Evolutionary conservation across 2,888 invertebrate species (phyloP).

Genomic region (Epirrita christyi): DNA sequence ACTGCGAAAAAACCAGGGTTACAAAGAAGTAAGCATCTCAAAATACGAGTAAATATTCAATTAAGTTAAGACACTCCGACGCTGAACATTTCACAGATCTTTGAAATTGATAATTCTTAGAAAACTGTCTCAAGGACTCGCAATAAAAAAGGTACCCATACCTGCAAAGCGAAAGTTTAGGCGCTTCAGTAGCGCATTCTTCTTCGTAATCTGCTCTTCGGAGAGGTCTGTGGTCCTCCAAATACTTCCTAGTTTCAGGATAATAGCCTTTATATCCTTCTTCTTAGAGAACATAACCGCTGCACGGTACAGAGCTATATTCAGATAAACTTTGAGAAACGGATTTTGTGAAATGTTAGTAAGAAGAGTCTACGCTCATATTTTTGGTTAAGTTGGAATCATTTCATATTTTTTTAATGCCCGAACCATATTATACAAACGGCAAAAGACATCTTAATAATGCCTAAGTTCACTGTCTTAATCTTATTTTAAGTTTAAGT

Average conservation of each 20-base stretch:
- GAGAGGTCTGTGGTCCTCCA: conserved; percentile 45
- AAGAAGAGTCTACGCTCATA: conserved; percentile 8
- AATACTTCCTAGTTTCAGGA: conserved; percentile 41
- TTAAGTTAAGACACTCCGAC: conserved; percentile 6
- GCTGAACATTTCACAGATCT: conserved; percentile 13
- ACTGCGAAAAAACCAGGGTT: too few relatives aligned
- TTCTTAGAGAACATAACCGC: conserved; percentile 37
- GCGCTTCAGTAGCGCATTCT: conserved; percentile 47
- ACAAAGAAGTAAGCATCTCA: conserved; percentile 12
- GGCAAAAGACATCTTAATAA: too few relatives aligned
- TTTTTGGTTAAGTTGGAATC: conserved; percentile 9
- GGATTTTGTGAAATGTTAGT: conserved; percentile 38
- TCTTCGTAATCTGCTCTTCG: conserved; percentile 48
- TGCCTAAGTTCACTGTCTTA: too few relatives aligned
- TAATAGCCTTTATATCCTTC: conserved; percentile 40
- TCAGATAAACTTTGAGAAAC: conserved; percentile 34
- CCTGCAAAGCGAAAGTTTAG: conserved; percentile 52
- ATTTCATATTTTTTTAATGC: too few relatives aligned
- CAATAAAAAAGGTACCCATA: conserved; percentile 32
- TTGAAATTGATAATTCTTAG: conserved; percentile 16
- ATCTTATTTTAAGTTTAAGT: not conserved
- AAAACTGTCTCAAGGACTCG: conserved; percentile 19
- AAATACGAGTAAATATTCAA: conserved; percentile 10
- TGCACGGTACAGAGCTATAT: conserved; percentile 46
- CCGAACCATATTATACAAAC: too few relatives aligned